Evolutionary conservation across 2,888 invertebrate species (phyloP), one percentile per base, ranked within the genome.

Genomic region (Punctoribates punctum): DNA sequence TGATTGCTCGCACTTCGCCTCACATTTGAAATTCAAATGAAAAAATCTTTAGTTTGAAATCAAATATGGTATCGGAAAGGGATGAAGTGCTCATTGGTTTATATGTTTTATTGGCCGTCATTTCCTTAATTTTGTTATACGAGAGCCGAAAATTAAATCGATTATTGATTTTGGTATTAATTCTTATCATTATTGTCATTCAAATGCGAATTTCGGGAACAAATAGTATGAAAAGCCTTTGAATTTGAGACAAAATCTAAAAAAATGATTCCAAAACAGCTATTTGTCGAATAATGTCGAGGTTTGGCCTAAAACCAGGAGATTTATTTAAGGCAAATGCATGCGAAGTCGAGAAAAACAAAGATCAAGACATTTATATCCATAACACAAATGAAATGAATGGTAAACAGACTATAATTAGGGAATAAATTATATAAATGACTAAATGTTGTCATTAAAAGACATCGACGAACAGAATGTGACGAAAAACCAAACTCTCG

Each of bases 291-390:
- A 65, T 65, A 65, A 34, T 34, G 17, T 34, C 65, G 29, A 34
- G 65, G 5, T n/a, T 29, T 38, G 34, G 29, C 27, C 17, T n/a
- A 3, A 65, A 65, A 34, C 1, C 20, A 3, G 29, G 3, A 17
- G 34, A 38, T 25, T 8, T 27, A 27, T 34, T 34, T 3, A 34
- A 65, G 5, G 1, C 6, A 25, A 57, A 57, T 57, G 25, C 1
- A 8, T 57, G 25, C 20, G 25, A 57, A 57, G 6, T 25, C 1
- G 25, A 65, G 1, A n/a, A 65, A 17, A 29, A 65, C 1, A 65
- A 38, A 34, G 65, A 65, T 9, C 34, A 29, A 65, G n/a, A 17
- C 34, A 65, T 65, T 34, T 65, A 65, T 65, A 34, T 65, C n/a
- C n/a, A 60, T 29, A 60, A 60, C 27, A 60, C 27, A 27, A 2